Evolutionary conservation across 2,888 invertebrate species (phyloP).

Genomic region (Melinaea marsaeus): DNA sequence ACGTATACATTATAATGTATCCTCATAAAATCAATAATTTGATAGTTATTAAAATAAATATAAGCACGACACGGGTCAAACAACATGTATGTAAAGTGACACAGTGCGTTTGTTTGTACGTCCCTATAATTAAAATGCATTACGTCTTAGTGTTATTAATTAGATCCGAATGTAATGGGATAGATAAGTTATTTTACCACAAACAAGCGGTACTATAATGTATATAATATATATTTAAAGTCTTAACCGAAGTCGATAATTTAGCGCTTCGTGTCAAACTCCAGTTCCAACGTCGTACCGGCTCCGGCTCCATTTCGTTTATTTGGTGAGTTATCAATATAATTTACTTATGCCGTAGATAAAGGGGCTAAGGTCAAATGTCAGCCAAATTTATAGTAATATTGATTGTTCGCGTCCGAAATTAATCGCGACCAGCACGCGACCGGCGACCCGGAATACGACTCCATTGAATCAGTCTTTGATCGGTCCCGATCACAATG

Average conservation of each 20-base stretch:
- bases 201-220: neutral
- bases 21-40: too few relatives aligned
- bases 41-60: too few relatives aligned
- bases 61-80: too few relatives aligned
- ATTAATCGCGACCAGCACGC: slow-evolving; percentile 20
- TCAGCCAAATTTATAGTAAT: slow-evolving; percentile 21
- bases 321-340: slow-evolving; percentile 11
- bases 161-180: too few relatives aligned
- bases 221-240: neutral
- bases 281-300: neutral
- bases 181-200: neutral
- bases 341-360: slow-evolving; percentile 20
- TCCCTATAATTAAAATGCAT: too few relatives aligned
- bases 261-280: slow-evolving; percentile 12
- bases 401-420: slow-evolving; percentile 18
- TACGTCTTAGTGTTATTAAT: too few relatives aligned
- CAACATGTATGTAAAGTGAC: too few relatives aligned
- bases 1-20: too few relatives aligned
- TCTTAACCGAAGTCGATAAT: neutral
- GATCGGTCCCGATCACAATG: too few relatives aligned
- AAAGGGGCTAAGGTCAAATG: slow-evolving; percentile 25
- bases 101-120: too few relatives aligned
- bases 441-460: slow-evolving; percentile 11
- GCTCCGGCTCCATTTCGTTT: slow-evolving; percentile 2
- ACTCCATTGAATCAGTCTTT: slow-evolving; percentile 12